Evolutionary conservation across 2,113 vertebrate genomes (phyloP).

Genomic region (Tachycineta bicolor): DNA sequence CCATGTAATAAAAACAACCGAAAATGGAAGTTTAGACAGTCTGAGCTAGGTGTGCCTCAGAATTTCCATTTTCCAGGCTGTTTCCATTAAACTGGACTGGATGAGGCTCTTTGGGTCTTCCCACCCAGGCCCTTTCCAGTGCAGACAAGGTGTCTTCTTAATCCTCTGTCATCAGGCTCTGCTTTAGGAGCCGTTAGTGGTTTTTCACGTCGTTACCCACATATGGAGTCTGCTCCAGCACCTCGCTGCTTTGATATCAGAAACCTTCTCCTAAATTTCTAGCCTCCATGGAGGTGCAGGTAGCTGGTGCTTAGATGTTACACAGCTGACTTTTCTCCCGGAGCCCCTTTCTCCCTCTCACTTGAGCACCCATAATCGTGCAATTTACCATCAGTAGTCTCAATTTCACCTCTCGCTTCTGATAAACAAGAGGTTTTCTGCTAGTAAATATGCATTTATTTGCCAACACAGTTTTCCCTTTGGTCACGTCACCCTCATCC

Average conservation of each 20-base stretch:
- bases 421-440: neutral
- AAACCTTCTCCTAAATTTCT: conserved; percentile 23
- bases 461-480: neutral
- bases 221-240: conserved; percentile 15
- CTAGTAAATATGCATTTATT: neutral
- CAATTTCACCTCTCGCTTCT: conserved; percentile 1
- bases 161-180: conserved; percentile 26
- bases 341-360: neutral
- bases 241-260: conserved; percentile 34
- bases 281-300: neutral
- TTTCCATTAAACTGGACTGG: neutral
- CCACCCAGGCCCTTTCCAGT: neutral
- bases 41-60: neutral
- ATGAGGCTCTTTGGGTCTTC: neutral
- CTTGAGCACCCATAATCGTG: neutral
- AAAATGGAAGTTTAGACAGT: neutral
- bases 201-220: conserved; percentile 59
- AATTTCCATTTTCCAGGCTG: neutral
- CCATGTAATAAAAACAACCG: neutral
- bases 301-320: neutral
- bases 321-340: neutral
- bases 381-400: neutral
- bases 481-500: neutral
- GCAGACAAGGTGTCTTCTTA: neutral
- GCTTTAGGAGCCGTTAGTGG: conserved; percentile 57